Evolutionary conservation across 2,888 invertebrate species (phyloP).

Genomic region (Cheilosia grossa): DNA sequence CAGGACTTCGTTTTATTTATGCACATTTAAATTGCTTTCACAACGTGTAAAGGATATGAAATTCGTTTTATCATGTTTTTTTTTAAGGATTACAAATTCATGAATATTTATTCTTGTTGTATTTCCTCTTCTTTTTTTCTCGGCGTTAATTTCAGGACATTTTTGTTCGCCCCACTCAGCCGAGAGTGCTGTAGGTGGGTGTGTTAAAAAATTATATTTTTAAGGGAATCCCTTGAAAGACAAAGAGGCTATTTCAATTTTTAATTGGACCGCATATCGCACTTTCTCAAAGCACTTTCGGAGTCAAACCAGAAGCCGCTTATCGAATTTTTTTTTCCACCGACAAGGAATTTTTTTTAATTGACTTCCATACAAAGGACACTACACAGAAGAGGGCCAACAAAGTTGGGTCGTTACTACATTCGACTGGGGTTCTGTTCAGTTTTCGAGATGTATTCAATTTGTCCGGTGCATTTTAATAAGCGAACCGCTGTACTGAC

Average conservation of each 20-base stretch:
- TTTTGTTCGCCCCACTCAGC: neutral
- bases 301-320: conserved; percentile 2
- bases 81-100: conserved; percentile 54
- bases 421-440: too few relatives aligned
- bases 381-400: conserved; percentile 20
- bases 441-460: too few relatives aligned
- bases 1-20: conserved; percentile 66
- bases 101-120: conserved; percentile 62
- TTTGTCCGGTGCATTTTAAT: too few relatives aligned
- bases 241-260: conserved; percentile 63
- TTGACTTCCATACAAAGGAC: conserved; percentile 30
- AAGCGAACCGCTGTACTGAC: too few relatives aligned
- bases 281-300: conserved; percentile 21
- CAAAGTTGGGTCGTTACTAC: neutral
- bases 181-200: neutral
- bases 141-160: conserved; percentile 56
- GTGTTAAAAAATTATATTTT: conserved; percentile 14
- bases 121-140: conserved; percentile 24
- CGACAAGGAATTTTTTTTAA: conserved; percentile 14
- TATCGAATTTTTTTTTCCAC: neutral
- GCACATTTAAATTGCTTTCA: conserved; percentile 66
- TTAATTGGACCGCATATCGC: conserved; percentile 61
- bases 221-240: conserved; percentile 32
- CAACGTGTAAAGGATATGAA: conserved; percentile 57
- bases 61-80: conserved; percentile 23